A percentile compares a stretch with the other conserved stretches of the same genome.
phyloP scores from a whole-genome alignment of 2,888 invertebrate species.

The Nomada ruficornis region DNA sequence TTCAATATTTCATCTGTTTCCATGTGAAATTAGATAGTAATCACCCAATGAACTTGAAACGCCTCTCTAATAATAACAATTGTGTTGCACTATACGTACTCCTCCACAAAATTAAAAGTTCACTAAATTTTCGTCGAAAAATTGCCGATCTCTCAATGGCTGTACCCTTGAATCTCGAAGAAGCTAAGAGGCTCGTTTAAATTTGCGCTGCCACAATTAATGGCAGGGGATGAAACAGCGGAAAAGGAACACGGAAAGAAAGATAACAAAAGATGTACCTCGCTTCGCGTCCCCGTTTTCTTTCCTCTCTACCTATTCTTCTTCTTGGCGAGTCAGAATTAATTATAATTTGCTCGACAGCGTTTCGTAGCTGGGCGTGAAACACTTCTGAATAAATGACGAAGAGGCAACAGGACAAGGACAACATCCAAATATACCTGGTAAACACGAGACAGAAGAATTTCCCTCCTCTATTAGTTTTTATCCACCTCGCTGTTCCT shows the following conservation, averaged over 20 bases:
- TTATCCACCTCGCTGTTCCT: background rate
- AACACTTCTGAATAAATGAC: slow-evolving; percentile 29
- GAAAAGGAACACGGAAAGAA: background rate
- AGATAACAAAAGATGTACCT: slow-evolving; percentile 11
- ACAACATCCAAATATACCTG: slow-evolving; percentile 6
- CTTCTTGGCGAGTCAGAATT: slow-evolving; percentile 6
- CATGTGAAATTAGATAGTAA: no score
- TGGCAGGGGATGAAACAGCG: background rate
- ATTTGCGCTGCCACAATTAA: slow-evolving; percentile 47
- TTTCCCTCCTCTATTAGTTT: slow-evolving; percentile 26
- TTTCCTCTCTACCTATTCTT: background rate
- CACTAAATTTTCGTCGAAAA: no score
- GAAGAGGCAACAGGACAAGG: slow-evolving; percentile 5
- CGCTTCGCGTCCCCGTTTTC: background rate
- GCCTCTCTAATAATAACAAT: no score
- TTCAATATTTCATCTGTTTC: no score
- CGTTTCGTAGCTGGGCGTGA: slow-evolving; percentile 1
- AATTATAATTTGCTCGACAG: slow-evolving; percentile 34
- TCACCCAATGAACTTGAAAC: no score
- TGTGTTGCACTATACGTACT: no score
- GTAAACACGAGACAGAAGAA: slow-evolving; percentile 15
- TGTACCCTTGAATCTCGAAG: background rate
- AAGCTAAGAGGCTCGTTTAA: slow-evolving; percentile 35
- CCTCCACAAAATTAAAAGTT: no score
- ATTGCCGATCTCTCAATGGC: no score